Evolutionary conservation across 2,797 vertebrate genomes (phyloP).

Genomic region (Anas georgica): DNA sequence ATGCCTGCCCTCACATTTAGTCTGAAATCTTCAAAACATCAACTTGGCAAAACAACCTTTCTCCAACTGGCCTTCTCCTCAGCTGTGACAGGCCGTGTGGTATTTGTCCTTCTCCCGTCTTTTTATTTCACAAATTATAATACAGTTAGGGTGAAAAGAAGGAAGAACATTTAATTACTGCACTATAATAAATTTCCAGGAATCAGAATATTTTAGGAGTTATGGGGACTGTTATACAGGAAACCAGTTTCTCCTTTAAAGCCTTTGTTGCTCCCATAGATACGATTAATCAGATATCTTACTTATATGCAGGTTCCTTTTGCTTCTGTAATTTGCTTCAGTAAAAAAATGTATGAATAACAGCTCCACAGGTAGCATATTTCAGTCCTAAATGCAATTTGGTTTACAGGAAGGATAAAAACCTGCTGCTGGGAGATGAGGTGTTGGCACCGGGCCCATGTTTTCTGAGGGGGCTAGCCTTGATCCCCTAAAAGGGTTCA

Average conservation of each 20-base stretch:
- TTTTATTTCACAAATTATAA: neutral
- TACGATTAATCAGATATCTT: neutral
- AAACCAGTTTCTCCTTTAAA: neutral
- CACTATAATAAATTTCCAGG: neutral
- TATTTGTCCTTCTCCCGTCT: neutral
- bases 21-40: neutral
- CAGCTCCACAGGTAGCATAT: neutral
- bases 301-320: neutral
- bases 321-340: neutral
- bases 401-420: neutral
- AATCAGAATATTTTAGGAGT: neutral
- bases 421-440: neutral
- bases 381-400: neutral
- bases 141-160: neutral
- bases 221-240: neutral
- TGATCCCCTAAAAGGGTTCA: neutral
- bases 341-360: neutral
- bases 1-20: neutral
- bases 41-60: neutral
- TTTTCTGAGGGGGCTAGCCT: neutral
- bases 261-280: neutral
- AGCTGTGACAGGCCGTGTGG: neutral
- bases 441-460: neutral
- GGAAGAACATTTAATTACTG: constrained; percentile 5
- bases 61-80: neutral